Base-by-base conservation (phyloP, 2,113 vertebrate species). In the Dendropsophus ebraccatus region DNA sequence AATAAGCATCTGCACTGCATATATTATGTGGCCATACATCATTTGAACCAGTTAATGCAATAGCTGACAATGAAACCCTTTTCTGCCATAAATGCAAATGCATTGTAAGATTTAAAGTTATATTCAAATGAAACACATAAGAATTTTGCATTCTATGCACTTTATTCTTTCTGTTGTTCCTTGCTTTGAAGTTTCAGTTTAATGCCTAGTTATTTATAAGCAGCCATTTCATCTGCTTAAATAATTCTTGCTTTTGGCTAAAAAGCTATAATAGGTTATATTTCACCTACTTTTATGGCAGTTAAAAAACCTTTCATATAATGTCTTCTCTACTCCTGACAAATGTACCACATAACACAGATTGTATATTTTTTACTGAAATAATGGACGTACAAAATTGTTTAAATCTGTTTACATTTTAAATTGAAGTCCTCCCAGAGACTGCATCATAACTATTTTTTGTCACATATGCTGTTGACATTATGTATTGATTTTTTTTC, bases 161-260 rank as follows among this genome's bases (percentile, higher is more conserved):
- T 89, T 56, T 81, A 81, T 67, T 86, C 83, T 87, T 89, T 87
- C 74, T 47, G 87, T 89, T 90, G 76, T 89, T 90, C 69, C 82
- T 10, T 87, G 83, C 73, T 85, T 8, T 25, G 45, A 90, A 89
- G 76, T 16, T 89, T 60, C 1, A 85, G n/a, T 75, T 89, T 88
- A 90, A 88, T 41, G 25, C 49, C 88, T 89, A 88, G 87, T 72
- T 89, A 72, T 28, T 89, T 89, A 92, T 92, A 89, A 90, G 72
- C 87, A 89, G 90, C 74, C 89, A 82, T 89, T 91, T 91, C 87
- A 90, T 91, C 82, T 90, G 56, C 54, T 62, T 74, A 81, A 87
- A 87, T 87, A 87, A 87, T 81, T 87, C 85, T 87, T 74, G 67
- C 85, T 87, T 87, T 81, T 81, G 85, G 85, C 85, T 81, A 87